These are phyloP conservation scores for Mystacornis crossleyi DNA, from an alignment of 2,113 vertebrate genomes.

Conservation along the genomic window DNA sequence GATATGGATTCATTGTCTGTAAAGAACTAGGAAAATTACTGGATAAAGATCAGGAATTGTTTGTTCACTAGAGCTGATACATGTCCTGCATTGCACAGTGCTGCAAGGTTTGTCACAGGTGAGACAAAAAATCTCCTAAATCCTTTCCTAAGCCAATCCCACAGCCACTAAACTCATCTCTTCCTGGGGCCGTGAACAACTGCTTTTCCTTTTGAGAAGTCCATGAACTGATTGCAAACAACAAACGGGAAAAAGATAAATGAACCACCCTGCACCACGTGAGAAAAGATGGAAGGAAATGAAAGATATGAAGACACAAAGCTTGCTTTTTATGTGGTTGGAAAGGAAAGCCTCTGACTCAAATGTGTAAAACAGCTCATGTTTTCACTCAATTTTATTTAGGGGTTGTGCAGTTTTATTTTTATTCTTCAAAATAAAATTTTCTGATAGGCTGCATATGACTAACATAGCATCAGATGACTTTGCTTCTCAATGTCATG, in stretches of 20 bases:
- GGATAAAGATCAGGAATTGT: not conserved
- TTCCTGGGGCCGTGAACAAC: not conserved
- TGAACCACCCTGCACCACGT: accelerated
- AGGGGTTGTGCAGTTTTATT: not conserved
- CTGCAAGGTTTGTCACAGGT: not conserved
- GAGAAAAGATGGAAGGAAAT: not conserved
- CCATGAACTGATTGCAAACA: not conserved
- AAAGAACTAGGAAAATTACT: not conserved
- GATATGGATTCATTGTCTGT: not conserved
- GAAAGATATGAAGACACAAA: not conserved
- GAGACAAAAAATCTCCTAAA: not conserved
- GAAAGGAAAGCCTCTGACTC: not conserved
- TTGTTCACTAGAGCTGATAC: not conserved
- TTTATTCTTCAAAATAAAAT: not conserved
- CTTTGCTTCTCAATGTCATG: constrained; percentile 35
- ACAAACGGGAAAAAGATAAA: not conserved
- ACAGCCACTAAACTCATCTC: not conserved
- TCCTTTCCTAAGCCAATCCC: not conserved
- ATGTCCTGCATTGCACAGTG: accelerated
- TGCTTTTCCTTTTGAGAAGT: not conserved
- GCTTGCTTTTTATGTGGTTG: not conserved
- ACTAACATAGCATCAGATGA: not conserved
- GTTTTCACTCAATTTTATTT: not conserved
- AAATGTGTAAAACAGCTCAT: not conserved
- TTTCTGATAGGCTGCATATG: not conserved